Percentiles rank a stretch among this genome's conserved stretches.
These are phyloP conservation scores for Empis livida DNA, from an alignment of 2,888 invertebrate genomes.

Conservation along the genomic window DNA sequence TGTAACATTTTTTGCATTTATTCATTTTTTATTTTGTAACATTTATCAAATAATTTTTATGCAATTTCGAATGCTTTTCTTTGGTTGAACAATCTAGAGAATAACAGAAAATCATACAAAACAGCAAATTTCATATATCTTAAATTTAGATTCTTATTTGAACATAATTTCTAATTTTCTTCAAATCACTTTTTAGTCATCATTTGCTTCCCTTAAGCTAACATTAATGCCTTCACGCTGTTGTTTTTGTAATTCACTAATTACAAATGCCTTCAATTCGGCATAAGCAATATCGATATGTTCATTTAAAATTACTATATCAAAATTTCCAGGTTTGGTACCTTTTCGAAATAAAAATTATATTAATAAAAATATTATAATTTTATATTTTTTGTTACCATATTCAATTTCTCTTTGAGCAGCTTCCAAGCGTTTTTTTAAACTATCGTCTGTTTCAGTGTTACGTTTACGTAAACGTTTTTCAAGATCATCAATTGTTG, in stretches of 20 bases:
- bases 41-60: no score
- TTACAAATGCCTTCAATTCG: conserved; percentile 55
- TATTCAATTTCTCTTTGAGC: conserved; percentile 75
- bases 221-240: conserved; percentile 37
- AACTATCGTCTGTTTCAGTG: conserved; percentile 81
- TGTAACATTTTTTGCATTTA: no score
- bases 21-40: no score
- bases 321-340: conserved; percentile 61
- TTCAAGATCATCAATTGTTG: conserved; percentile 65
- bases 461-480: conserved; percentile 60
- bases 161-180: no score
- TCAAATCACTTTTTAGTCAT: no score
- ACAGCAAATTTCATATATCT: no score
- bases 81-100: no score
- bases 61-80: no score
- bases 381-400: conserved; percentile 39
- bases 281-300: conserved; percentile 67
- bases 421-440: conserved; percentile 61
- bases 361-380: background rate
- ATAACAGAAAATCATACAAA: no score
- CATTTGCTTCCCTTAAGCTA: background rate
- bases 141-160: no score
- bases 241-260: conserved; percentile 44
- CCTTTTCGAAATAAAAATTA: conserved; percentile 29
- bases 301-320: conserved; percentile 71